These are phyloP conservation scores for Arizona elegans DNA, from an alignment of 2,113 vertebrate genomes.

Conservation along the genomic window DNA sequence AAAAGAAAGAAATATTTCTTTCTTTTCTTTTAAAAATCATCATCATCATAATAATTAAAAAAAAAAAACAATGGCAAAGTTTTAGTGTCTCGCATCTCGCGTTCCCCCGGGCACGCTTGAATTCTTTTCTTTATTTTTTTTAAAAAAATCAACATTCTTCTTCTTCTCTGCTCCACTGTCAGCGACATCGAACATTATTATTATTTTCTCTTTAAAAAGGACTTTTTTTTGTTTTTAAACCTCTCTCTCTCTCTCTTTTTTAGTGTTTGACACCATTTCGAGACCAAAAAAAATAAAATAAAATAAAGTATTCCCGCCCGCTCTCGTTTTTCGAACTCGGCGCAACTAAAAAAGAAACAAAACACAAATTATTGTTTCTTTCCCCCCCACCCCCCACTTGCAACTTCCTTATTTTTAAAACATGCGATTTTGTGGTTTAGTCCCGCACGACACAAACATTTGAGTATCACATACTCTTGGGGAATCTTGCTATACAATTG, in stretches of 20 bases:
- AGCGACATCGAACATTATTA: slow-evolving; percentile 17
- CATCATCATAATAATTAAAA: no score
- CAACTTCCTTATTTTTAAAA: slow-evolving; percentile 24
- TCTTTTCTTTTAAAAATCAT: neutral
- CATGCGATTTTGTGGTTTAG: slow-evolving; percentile 55
- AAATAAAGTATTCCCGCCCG: slow-evolving; percentile 39
- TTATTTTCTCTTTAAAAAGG: slow-evolving; percentile 64
- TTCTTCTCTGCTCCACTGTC: slow-evolving; percentile 42
- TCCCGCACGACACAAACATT: slow-evolving; percentile 62
- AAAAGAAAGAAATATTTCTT: slow-evolving; percentile 69
- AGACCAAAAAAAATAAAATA: slow-evolving; percentile 43
- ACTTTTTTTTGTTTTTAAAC: slow-evolving; percentile 13
- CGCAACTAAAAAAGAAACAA: slow-evolving; percentile 48
- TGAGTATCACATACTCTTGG: slow-evolving; percentile 76
- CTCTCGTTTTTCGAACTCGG: slow-evolving; percentile 64
- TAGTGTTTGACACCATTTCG: slow-evolving; percentile 79
- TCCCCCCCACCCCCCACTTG: no score
- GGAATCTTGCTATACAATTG: slow-evolving; percentile 73
- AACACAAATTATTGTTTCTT: neutral
- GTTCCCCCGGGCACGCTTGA: slow-evolving; percentile 63
- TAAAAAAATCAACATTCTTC: neutral
- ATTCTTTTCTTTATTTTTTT: neutral
- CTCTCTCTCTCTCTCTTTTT: slow-evolving; percentile 13
- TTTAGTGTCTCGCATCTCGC: slow-evolving; percentile 65
- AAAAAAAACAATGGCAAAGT: slow-evolving; percentile 71